Percentiles rank a stretch among this genome's conserved stretches.
phyloP scores from a whole-genome alignment of 2,113 vertebrate genomes.

The Rhinoderma darwinii region DNA sequence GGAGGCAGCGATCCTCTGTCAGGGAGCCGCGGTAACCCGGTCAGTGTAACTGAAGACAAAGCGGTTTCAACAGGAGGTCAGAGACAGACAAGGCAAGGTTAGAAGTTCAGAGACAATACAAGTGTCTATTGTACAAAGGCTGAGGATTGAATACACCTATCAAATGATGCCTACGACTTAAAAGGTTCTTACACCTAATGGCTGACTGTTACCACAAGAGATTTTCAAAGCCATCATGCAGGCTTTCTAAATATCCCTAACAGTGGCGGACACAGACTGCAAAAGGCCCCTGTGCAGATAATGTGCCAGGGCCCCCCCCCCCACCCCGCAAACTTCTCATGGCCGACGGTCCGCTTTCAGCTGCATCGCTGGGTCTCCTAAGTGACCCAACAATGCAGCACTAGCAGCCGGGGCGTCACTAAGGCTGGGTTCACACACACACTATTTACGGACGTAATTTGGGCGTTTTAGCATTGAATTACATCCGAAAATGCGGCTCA shows the following conservation, averaged over 20 bases:
- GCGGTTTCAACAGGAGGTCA: constrained; percentile 64
- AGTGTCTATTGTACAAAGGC: constrained; percentile 65
- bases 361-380: too few relatives aligned
- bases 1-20: constrained; percentile 61
- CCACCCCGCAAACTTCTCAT: too few relatives aligned
- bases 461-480: too few relatives aligned
- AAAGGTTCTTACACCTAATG: constrained; percentile 61
- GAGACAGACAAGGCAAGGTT: constrained; percentile 67
- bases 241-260: not conserved
- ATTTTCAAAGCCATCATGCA: not conserved
- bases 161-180: constrained; percentile 56
- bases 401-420: too few relatives aligned
- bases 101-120: constrained; percentile 66
- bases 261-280: too few relatives aligned
- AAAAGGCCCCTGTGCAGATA: too few relatives aligned
- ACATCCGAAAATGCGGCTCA: too few relatives aligned
- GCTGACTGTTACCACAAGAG: constrained; percentile 55
- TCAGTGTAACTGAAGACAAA: constrained; percentile 69
- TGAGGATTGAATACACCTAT: constrained; percentile 37
- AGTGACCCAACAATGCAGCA: too few relatives aligned
- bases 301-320: too few relatives aligned
- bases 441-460: too few relatives aligned
- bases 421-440: too few relatives aligned
- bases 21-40: constrained; percentile 66
- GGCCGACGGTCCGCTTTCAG: too few relatives aligned